Evolutionary conservation across 2,797 vertebrate genomes (phyloP), one percentile per base, ranked within the genome.

Genomic region (Microcaecilia unicolor): DNA sequence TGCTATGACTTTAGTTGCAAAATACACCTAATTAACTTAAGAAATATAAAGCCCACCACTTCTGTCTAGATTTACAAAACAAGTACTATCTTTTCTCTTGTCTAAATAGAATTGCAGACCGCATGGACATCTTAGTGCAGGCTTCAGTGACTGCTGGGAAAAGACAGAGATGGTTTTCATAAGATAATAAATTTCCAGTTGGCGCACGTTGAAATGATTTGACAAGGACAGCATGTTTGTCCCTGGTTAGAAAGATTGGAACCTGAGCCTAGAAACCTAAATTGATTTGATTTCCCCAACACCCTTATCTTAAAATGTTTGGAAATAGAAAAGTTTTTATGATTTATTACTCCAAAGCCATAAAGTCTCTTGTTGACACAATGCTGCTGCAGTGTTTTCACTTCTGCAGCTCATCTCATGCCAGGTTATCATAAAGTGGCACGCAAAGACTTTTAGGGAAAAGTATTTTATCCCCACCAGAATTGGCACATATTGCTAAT

Each of bases 261-360:
- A 76, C 55, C 58, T 69, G 71, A 31, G 21, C 67, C 67, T 37
- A 77, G 76, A 84, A 73, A 61, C 60, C 64, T 73, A 83, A 86
- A 85, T 84, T 83, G 81, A 90, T 87, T 87, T 79, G 74, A 87
- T 86, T 85, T n/a, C n/a, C 68, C 60, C 66, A 79, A 67, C 66
- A 80, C 63, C 27, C 76, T 91, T 92, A 89, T 91, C 90, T 87
- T 37, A 62, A n/a, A 80, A 83, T 71, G 75, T 86, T 84, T 73
- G 79, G 72, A 77, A 80, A 83, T 33, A 55, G 78, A 79, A 63
- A 78, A 48, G 54, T 70, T 64, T 86, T 83, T 86, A 87, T 90
- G 83, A 93, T 89, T 90, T 91, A 89, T 87, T 81, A 73, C 86
- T 84, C 74, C 54, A 72, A 84, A 84, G 58, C 67, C 59, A 74